These are phyloP conservation scores for Ochropacha duplaris DNA, from an alignment of 2,888 invertebrate genomes.

Conservation along the genomic window DNA sequence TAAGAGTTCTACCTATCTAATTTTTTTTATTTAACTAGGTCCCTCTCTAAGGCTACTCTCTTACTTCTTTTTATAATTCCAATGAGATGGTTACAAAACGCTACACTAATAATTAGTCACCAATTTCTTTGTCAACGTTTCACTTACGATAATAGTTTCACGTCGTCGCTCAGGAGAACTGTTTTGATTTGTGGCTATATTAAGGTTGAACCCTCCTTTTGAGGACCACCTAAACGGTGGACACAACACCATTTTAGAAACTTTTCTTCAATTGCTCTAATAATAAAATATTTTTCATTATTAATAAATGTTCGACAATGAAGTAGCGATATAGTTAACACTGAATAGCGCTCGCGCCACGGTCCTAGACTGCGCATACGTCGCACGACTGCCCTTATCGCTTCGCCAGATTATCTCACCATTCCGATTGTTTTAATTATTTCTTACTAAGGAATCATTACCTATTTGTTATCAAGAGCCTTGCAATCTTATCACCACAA, in stretches of 20 bases:
- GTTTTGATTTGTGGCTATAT: conserved; percentile 35
- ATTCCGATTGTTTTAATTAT: conserved; percentile 81
- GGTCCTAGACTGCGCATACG: conserved; percentile 54
- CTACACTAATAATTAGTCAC: not conserved
- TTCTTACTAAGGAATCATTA: conserved; percentile 69
- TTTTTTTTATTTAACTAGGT: too few relatives aligned
- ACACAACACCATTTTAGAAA: conserved; percentile 67
- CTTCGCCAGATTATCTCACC: conserved; percentile 69
- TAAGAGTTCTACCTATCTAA: too few relatives aligned
- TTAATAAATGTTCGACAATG: conserved; percentile 19
- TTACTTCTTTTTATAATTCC: too few relatives aligned
- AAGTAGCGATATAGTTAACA: conserved; percentile 19
- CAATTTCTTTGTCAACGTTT: conserved; percentile 4
- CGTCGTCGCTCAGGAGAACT: conserved; percentile 45
- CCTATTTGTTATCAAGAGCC: conserved; percentile 65
- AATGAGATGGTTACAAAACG: too few relatives aligned
- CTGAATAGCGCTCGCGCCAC: conserved; percentile 72
- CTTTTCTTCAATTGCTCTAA: not conserved
- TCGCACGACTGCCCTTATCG: conserved; percentile 68
- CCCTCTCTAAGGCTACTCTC: too few relatives aligned
- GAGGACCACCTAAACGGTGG: conserved; percentile 71
- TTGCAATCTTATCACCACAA: conserved; percentile 74
- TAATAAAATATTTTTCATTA: conserved; percentile 8
- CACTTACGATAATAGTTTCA: conserved; percentile 70
- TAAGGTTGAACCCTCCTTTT: conserved; percentile 67